Evolutionary conservation across 2,797 vertebrate genomes (phyloP).

Genomic region (Lithobates sylvaticus): DNA sequence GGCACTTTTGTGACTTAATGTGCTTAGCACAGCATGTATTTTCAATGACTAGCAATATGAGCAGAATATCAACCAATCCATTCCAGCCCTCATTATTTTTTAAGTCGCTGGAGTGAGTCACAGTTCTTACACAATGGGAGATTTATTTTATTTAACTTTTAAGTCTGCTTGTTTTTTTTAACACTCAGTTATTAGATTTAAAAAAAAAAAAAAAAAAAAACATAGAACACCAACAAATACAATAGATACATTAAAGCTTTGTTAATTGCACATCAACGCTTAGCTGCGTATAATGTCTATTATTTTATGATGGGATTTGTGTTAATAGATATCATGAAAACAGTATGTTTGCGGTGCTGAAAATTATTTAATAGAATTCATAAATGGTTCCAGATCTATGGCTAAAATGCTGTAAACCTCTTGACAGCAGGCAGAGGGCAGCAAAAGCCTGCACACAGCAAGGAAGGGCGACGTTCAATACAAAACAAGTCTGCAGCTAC

Average conservation of each 20-base stretch:
- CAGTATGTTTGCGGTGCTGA: background rate
- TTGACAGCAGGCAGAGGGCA: constrained; percentile 70
- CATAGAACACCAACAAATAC: background rate
- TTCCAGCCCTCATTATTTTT: constrained; percentile 60
- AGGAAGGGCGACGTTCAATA: background rate
- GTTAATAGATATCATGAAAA: background rate
- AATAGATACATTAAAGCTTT: background rate
- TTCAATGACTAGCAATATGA: constrained; percentile 61
- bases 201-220: background rate
- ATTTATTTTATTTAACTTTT: background rate
- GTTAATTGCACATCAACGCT: background rate
- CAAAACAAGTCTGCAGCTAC: background rate
- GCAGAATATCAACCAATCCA: constrained; percentile 60
- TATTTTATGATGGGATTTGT: background rate
- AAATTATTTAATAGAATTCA: background rate
- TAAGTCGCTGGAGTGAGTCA: constrained; percentile 39
- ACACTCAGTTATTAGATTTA: background rate
- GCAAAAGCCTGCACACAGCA: constrained; percentile 60
- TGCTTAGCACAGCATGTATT: constrained; percentile 63
- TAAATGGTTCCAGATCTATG: background rate
- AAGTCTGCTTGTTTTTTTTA: background rate
- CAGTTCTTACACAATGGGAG: constrained; percentile 12
- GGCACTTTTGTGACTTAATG: constrained; percentile 62
- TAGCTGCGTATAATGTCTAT: background rate
- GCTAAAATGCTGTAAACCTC: constrained; percentile 5